Base-by-base conservation (phyloP, 2,113 vertebrate species). In the Artemisiospiza belli region DNA sequence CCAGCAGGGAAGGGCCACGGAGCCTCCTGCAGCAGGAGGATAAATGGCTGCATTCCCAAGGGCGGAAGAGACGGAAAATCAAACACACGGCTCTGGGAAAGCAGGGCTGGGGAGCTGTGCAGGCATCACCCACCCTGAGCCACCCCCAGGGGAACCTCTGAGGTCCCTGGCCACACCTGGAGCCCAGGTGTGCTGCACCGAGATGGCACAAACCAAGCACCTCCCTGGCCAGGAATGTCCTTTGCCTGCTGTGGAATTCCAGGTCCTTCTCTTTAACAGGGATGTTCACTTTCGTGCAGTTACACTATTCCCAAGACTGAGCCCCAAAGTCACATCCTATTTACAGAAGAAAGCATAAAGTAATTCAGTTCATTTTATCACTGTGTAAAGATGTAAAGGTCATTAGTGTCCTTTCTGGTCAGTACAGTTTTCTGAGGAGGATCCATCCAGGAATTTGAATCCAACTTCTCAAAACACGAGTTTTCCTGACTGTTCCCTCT, bases 51-150 rank as follows among this genome's bases (percentile, higher is more conserved):
- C 10, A 5, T 81, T 96, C 91, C 91, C 91, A 75, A 57, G 86
- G 57, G 94, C 52, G 69, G 52, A 68, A 44, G 44, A 41, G 76
- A 68, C 57, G 94, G 91, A 96, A 97, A 96, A 97, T 81, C 73
- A 49, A 41, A 91, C 21, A 1, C 73, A 27, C 0, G 0, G 68
- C 68, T 92, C 87, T 28, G 83, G 68, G 76, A 67, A 44, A 89
- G 30, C 63, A 37, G 72, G 0, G 2, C 94, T 78, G 27, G 17
- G 83, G 79, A 80, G 54, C 51, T 2, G 2, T 19, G 47, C 43
- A 9, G 1, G 10, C 43, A 44, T 78, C 33, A 14, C 72, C 85
- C 90, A 91, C 51, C 83, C 77, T 0, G 3, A 63, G 59, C 47
- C 73, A 47, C 35, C 52, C 47, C 14, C 69, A 70, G 43, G 59